Evolutionary conservation across 2,113 vertebrate genomes (phyloP).

Genomic region (Bufo gargarizans): DNA sequence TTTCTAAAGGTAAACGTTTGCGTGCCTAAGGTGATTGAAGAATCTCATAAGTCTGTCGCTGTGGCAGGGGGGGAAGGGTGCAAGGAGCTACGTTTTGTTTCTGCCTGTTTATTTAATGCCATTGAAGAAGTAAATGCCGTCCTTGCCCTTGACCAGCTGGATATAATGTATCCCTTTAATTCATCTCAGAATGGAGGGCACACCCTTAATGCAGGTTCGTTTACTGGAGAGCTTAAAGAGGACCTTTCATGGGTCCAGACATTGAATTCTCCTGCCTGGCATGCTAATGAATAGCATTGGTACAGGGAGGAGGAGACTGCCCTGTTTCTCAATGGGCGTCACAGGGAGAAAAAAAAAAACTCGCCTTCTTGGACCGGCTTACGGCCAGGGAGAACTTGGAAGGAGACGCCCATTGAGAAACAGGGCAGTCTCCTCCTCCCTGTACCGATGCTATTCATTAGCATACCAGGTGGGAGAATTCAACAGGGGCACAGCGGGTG

Average conservation of each 20-base stretch:
- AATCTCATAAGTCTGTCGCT: conserved; percentile 31
- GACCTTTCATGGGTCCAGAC: not conserved
- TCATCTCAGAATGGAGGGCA: not conserved
- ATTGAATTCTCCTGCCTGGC: no score
- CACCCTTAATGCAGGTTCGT: conserved; percentile 24
- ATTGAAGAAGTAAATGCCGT: not conserved
- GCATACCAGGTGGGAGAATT: no score
- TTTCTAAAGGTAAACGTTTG: conserved; percentile 54
- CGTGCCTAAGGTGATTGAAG: conserved; percentile 48
- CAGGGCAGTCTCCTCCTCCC: no score
- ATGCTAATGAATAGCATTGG: no score
- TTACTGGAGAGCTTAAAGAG: not conserved
- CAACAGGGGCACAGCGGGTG: no score
- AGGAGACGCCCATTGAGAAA: no score
- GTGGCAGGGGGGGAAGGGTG: not conserved
- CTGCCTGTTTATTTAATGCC: conserved; percentile 25
- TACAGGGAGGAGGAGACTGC: no score
- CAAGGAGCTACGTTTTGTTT: not conserved
- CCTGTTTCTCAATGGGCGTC: no score
- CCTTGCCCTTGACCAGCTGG: not conserved
- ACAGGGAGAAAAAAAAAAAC: no score
- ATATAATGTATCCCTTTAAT: conserved; percentile 8
- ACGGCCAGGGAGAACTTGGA: no score
- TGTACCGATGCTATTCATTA: no score
- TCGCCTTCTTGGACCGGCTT: no score